A percentile compares a stretch with the other conserved stretches of the same genome.
phyloP scores from a whole-genome alignment of 2,888 invertebrate species.

The Meganola albula region DNA sequence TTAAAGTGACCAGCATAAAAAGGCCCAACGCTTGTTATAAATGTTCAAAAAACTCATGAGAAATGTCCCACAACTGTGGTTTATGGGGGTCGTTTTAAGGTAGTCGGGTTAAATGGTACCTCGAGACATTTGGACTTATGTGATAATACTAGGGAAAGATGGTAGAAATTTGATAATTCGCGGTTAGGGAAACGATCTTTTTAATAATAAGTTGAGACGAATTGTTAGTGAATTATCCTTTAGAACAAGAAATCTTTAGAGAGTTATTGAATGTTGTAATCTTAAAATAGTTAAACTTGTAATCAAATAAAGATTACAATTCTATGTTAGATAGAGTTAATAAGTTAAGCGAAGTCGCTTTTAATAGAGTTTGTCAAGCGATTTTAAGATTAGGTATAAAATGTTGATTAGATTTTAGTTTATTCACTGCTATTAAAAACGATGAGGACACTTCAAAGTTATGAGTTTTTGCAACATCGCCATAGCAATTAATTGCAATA shows the following conservation, averaged over 20 bases:
- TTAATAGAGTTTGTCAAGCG: no score
- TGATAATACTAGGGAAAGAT: constrained; percentile 71
- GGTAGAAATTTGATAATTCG: constrained; percentile 75
- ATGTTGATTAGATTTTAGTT: no score
- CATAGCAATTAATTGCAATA: constrained; percentile 16
- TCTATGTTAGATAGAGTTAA: no score
- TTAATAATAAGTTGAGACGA: constrained; percentile 70
- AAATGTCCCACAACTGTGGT: constrained; percentile 23
- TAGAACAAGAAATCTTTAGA: constrained; percentile 40
- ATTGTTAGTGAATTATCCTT: constrained; percentile 60
- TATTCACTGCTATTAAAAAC: no score
- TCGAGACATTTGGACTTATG: constrained; percentile 74
- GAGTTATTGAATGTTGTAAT: no score
- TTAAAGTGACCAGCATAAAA: constrained; percentile 42
- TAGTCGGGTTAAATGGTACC: constrained; percentile 50
- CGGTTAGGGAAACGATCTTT: constrained; percentile 71
- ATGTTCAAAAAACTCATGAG: constrained; percentile 9
- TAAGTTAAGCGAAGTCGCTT: no score
- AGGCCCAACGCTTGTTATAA: constrained; percentile 37
- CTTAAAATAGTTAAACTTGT: no score
- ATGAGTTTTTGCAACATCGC: constrained; percentile 11
- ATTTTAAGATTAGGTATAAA: no score
- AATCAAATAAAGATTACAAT: no score
- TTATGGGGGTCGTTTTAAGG: constrained; percentile 31
- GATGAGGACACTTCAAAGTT: constrained; percentile 20